Conservation (phyloP, 2,888 invertebrate genomes). For the Drosophila sordidapex region DNA sequence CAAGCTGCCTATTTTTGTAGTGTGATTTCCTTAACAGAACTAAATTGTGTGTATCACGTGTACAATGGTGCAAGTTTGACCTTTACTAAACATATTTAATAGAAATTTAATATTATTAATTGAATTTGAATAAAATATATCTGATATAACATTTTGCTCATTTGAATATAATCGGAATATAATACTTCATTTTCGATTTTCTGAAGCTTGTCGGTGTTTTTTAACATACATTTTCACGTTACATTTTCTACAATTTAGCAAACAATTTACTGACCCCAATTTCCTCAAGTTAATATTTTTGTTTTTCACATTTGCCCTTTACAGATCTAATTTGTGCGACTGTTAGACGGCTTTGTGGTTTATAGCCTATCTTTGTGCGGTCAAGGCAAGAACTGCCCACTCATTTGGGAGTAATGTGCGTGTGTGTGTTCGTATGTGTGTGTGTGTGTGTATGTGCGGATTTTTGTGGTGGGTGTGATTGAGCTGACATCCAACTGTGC, state of each 20-base stretch:
- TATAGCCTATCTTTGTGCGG: slow-evolving; percentile 43
- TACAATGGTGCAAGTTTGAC: slow-evolving; percentile 24
- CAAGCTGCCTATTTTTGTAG: slow-evolving; percentile 8
- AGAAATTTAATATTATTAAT: neutral
- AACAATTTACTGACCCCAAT: neutral
- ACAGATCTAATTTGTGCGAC: slow-evolving; percentile 12
- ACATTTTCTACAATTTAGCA: neutral
- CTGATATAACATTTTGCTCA: too few species aligned
- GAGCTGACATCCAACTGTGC: slow-evolving; percentile 51
- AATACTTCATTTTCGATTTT: neutral
- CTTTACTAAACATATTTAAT: neutral
- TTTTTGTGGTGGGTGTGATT: slow-evolving; percentile 24
- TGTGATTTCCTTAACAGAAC: slow-evolving; percentile 8
- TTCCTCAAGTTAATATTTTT: neutral
- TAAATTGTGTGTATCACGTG: neutral
- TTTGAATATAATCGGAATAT: neutral
- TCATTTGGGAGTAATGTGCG: slow-evolving; percentile 23
- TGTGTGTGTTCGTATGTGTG: neutral
- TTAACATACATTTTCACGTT: neutral
- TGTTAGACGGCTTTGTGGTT: slow-evolving; percentile 23
- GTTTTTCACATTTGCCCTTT: neutral
- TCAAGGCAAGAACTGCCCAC: slow-evolving; percentile 24
- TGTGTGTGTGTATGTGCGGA: neutral
- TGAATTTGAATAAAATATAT: too few species aligned
- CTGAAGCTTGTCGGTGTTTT: neutral